These are phyloP conservation scores for Callaeas wilsoni DNA, from an alignment of 2,113 vertebrate species.

Conservation along the genomic window DNA sequence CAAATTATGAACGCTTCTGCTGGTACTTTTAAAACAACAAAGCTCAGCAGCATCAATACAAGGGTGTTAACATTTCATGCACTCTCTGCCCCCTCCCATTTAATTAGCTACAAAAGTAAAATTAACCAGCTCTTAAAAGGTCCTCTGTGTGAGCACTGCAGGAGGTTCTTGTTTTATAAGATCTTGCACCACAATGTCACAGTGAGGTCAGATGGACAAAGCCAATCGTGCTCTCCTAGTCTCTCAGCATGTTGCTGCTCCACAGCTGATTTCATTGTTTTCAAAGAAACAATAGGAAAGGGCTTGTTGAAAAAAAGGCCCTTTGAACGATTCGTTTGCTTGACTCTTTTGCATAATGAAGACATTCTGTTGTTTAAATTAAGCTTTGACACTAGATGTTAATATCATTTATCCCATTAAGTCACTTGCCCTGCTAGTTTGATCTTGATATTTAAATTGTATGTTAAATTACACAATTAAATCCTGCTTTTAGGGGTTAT, in stretches of 20 bases:
- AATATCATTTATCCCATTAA: conserved; percentile 81
- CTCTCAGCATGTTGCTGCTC: conserved; percentile 65
- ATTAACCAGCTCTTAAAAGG: conserved; percentile 76
- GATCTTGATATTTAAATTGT: conserved; percentile 82
- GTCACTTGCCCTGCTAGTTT: conserved; percentile 77
- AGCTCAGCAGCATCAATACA: conserved; percentile 68
- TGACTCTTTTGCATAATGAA: conserved; percentile 78
- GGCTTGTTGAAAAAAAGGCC: conserved; percentile 67
- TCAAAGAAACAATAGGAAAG: conserved; percentile 77
- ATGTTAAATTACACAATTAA: conserved; percentile 76
- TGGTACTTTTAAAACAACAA: conserved; percentile 79
- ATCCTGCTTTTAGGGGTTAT: conserved; percentile 72
- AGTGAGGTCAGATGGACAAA: conserved; percentile 71
- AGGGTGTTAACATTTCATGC: conserved; percentile 78
- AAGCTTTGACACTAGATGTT: conserved; percentile 80
- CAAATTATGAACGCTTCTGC: conserved; percentile 77
- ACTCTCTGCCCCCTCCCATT: conserved; percentile 65
- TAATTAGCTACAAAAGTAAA: conserved; percentile 86
- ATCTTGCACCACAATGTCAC: conserved; percentile 70
- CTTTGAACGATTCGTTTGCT: conserved; percentile 73
- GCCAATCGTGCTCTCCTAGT: conserved; percentile 52
- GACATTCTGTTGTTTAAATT: conserved; percentile 82
- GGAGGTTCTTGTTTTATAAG: conserved; percentile 76
- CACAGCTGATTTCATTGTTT: conserved; percentile 74
- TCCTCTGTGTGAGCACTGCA: conserved; percentile 54